Conservation (phyloP, 2,797 vertebrate genomes). For the Tangara arthus region DNA sequence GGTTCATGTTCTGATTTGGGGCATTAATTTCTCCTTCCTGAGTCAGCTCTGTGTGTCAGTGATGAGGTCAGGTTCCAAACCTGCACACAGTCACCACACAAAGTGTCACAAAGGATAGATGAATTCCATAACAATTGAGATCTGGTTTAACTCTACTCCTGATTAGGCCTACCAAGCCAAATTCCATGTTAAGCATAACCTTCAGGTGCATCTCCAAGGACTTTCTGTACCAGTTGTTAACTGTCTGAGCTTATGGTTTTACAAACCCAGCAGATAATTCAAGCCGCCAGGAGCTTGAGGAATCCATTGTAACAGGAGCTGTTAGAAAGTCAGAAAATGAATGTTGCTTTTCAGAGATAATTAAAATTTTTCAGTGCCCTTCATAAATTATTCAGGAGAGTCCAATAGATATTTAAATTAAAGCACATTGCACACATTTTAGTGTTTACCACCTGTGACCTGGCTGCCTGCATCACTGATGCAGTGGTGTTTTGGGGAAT, state of each 20-base stretch:
- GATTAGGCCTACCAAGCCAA: neutral
- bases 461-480: neutral
- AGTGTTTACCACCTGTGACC: neutral
- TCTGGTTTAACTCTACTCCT: neutral
- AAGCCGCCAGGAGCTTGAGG: neutral
- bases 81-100: neutral
- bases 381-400: neutral
- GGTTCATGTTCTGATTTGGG: neutral
- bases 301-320: neutral
- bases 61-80: neutral
- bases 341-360: neutral
- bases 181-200: neutral
- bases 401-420: neutral
- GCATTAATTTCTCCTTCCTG: neutral
- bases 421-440: neutral
- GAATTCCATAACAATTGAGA: neutral
- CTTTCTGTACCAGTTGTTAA: neutral
- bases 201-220: neutral
- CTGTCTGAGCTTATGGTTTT: neutral
- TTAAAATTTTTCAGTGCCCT: neutral
- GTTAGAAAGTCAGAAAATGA: neutral
- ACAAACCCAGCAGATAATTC: neutral
- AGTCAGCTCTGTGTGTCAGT: neutral
- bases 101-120: neutral
- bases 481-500: neutral